A percentile compares a stretch with the other conserved stretches of the same genome.
These are phyloP conservation scores for Enteromius paludinosus DNA, from an alignment of 2,797 vertebrate species.

Conservation along the genomic window DNA sequence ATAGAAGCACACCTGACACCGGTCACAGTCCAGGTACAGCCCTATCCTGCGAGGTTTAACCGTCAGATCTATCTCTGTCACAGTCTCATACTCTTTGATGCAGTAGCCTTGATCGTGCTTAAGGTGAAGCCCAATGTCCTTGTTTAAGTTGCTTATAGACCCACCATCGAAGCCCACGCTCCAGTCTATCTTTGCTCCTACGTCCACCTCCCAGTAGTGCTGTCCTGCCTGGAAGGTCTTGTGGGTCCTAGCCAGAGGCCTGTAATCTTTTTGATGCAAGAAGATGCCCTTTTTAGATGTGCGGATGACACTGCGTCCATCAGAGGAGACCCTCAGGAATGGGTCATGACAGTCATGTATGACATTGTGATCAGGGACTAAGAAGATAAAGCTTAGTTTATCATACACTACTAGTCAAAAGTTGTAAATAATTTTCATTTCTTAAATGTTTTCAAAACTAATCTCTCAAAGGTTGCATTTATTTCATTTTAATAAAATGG, in stretches of 20 bases:
- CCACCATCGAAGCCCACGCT: constrained; percentile 55
- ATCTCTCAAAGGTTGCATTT: neutral
- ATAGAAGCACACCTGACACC: constrained; percentile 57
- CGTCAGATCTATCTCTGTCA: constrained; percentile 45
- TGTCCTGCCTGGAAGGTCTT: constrained; percentile 55
- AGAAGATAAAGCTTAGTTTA: neutral
- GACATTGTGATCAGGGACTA: constrained; percentile 59
- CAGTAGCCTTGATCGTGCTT: constrained; percentile 56
- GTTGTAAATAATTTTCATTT: neutral
- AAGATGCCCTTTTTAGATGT: constrained; percentile 53
- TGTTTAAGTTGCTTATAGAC: constrained; percentile 49
- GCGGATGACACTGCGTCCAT: constrained; percentile 52
- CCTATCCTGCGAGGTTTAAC: constrained; percentile 54
- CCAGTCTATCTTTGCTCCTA: constrained; percentile 62
- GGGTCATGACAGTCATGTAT: constrained; percentile 55
- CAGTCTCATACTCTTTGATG: constrained; percentile 46
- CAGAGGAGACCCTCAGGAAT: constrained; percentile 52
- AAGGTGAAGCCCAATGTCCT: constrained; percentile 57
- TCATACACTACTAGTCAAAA: neutral
- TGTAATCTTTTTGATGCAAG: constrained; percentile 42
- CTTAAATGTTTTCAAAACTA: neutral
- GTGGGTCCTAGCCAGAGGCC: constrained; percentile 54
- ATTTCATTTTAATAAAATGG: neutral
- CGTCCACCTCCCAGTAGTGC: constrained; percentile 64
- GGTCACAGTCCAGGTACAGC: constrained; percentile 63